Conservation (phyloP, 2,113 vertebrate genomes). For the Setophaga kirtlandii region DNA sequence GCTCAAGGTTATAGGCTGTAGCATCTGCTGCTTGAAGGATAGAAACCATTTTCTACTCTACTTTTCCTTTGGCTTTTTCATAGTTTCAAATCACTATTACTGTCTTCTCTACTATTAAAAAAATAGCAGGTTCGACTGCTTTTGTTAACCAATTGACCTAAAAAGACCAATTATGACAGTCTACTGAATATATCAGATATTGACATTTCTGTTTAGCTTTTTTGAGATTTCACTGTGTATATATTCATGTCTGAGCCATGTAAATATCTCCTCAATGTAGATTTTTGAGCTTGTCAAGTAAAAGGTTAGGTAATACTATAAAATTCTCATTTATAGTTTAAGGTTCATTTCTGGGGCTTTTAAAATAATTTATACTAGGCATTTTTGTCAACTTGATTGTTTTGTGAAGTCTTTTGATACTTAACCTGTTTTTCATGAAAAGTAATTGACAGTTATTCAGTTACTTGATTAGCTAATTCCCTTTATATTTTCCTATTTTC, state of each 20-base stretch:
- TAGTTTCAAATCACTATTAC: not conserved
- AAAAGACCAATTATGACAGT: not conserved
- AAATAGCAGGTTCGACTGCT: not conserved
- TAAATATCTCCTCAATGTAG: not conserved
- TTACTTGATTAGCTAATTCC: not conserved
- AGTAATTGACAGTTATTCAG: not conserved
- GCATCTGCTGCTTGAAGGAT: not conserved
- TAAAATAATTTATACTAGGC: not conserved
- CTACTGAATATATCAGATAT: not conserved
- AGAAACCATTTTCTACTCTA: not conserved
- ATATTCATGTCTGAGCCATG: not conserved
- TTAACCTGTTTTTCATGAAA: not conserved
- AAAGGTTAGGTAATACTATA: not conserved
- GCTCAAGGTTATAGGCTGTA: not conserved
- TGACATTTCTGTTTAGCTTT: not conserved
- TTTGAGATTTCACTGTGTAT: not conserved
- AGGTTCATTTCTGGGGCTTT: not conserved
- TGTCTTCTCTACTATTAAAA: not conserved
- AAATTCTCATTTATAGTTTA: not conserved
- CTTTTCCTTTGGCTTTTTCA: not conserved
- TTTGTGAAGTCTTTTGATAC: not conserved
- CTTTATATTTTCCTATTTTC: not conserved
- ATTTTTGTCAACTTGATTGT: not conserved
- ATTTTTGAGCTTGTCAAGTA: not conserved
- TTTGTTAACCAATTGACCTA: not conserved